Evolutionary conservation across 2,888 invertebrate species (phyloP).

Genomic region (Drosophila parthenogenetica): DNA sequence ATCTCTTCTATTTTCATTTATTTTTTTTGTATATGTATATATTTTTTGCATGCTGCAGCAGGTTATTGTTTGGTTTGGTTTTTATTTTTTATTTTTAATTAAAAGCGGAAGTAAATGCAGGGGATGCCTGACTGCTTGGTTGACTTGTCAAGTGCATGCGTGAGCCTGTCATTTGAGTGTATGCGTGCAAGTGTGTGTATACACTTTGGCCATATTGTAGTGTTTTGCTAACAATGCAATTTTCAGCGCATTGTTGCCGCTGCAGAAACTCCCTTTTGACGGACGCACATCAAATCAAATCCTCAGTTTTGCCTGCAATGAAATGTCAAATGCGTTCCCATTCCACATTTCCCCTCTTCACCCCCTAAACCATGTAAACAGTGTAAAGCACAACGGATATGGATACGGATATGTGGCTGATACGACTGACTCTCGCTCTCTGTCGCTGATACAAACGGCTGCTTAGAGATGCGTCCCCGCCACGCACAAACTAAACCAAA

Average conservation of each 20-base stretch:
- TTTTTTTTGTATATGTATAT: constrained; percentile 19
- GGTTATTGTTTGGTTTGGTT: constrained; percentile 75
- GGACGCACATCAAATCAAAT: constrained; percentile 77
- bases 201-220: constrained; percentile 82
- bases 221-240: constrained; percentile 82
- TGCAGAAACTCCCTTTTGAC: constrained; percentile 61
- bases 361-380: constrained; percentile 37
- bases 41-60: constrained; percentile 58
- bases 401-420: constrained; percentile 21
- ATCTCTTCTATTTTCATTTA: constrained; percentile 58
- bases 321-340: constrained; percentile 51
- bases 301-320: constrained; percentile 27
- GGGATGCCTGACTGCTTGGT: constrained; percentile 44
- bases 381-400: constrained; percentile 52
- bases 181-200: constrained; percentile 15
- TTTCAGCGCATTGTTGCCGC: constrained; percentile 74
- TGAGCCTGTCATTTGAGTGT: constrained; percentile 29
- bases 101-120: constrained; percentile 77
- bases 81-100: constrained; percentile 80
- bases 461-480: constrained; percentile 38
- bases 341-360: constrained; percentile 56
- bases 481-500: constrained; percentile 80
- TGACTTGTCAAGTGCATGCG: constrained; percentile 63
- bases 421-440: constrained; percentile 41
- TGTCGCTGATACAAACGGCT: constrained; percentile 17